A percentile compares a stretch with the other conserved stretches of the same genome.
Evolutionary conservation across 2,113 vertebrate species (phyloP).

Genomic region (Tichodroma muraria): DNA sequence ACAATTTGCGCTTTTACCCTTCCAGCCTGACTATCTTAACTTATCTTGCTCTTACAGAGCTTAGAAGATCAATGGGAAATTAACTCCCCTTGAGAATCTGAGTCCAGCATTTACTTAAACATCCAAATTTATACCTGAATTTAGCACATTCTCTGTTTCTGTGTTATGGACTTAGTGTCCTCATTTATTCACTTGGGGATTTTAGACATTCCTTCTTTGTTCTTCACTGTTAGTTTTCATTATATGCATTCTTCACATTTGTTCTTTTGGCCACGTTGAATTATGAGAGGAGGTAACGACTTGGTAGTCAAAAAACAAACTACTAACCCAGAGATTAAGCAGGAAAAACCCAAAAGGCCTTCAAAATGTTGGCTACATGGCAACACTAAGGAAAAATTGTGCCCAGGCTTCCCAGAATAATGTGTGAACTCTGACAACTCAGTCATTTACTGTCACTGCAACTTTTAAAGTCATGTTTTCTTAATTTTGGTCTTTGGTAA

Average conservation of each 20-base stretch:
- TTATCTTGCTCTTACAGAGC: neutral
- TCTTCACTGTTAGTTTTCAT: neutral
- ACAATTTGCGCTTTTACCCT: neutral
- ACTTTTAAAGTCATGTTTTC: neutral
- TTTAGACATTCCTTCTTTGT: neutral
- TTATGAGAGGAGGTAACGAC: neutral
- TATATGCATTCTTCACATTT: neutral
- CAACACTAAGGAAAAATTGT: neutral
- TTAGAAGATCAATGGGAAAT: neutral
- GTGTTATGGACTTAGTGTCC: neutral
- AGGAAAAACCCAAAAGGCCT: neutral
- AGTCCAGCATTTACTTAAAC: neutral
- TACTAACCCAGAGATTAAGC: neutral
- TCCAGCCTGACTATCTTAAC: neutral
- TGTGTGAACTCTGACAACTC: neutral
- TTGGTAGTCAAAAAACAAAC: neutral
- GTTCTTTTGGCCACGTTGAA: neutral
- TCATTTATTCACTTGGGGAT: neutral
- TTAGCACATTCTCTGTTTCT: neutral
- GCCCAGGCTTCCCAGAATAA: neutral
- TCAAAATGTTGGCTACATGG: neutral
- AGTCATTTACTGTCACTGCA: neutral
- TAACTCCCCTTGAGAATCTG: neutral
- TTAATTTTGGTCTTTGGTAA: neutral
- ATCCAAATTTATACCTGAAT: neutral